Evolutionary conservation across 2,113 vertebrate genomes (phyloP), one percentile per base, ranked within the genome.

Genomic region (Dromaius novaehollandiae): DNA sequence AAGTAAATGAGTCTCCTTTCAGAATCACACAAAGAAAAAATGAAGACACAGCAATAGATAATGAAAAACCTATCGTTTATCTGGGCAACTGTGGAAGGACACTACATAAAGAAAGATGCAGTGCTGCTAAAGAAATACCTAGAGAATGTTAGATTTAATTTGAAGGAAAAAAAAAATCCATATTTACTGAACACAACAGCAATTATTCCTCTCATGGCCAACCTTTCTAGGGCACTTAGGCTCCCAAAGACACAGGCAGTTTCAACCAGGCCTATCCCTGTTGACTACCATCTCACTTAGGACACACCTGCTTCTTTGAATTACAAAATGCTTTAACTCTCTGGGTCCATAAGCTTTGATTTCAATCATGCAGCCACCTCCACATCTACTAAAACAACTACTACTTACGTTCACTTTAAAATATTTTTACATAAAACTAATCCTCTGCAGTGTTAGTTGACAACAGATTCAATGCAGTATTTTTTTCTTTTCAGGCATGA

Each of bases 1-100:
- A 97, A 96, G 19, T 32, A 95, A 97, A 97, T 65, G 65, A 96
- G 66, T 28, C 25, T 74, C 66, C 53, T 76, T 84, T 96, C 79
- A 96, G 76, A 70, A 71, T 88, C 64, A 74, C 70, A 90, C 16
- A 76, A 70, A 78, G 86, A 30, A 91, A 79, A 90, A 90, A 46
- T 34, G 21, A 87, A 93, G 61, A 79, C 63, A 22, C 28, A 83
- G 25, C 22, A 84, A 79, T 42, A 38, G 71, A 56, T 87, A 73
- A 78, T 4, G 51, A 50, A 83, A 76, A 87, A 58, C 36, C 82
- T 74, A 70, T 88, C 34, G 17, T 86, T 83, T 81, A 70, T 70
- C 53, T 53, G 40, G 81, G 58, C 55, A 89, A 75, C n/a, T 64
- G n/a, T 28, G 53, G 66, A 83, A 76, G 28, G 48, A 73, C 40